Conservation (phyloP, 1,140 invertebrate species). For the Latrodectus geometricus region DNA sequence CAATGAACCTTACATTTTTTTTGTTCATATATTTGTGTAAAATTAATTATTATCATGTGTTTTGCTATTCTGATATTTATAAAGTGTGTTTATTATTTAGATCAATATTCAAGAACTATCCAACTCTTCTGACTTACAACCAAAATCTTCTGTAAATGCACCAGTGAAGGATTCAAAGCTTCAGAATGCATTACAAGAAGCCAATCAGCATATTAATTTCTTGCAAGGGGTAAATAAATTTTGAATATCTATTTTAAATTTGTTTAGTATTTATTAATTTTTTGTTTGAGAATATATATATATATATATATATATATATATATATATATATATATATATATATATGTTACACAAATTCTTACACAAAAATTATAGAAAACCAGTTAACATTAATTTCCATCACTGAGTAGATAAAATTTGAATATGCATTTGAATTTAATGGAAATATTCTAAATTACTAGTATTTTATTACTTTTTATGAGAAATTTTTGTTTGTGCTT, state of each 20-base stretch:
- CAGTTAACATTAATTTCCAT: no score
- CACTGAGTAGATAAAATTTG: no score
- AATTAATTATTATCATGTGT: neutral
- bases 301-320: neutral
- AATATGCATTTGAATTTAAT: no score
- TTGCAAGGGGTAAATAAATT: conserved; percentile 41
- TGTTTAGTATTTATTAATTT: neutral
- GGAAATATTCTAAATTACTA: no score
- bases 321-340: neutral
- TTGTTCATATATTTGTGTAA: no score
- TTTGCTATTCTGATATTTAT: neutral
- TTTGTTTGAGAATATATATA: neutral
- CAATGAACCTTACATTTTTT: no score
- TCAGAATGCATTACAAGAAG: conserved; percentile 30
- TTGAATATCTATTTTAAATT: neutral
- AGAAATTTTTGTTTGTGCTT: no score
- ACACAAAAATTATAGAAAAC: no score
- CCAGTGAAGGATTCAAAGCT: conserved; percentile 36
- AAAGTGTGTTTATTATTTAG: conserved; percentile 31
- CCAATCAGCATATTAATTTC: conserved; percentile 31
- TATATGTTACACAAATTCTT: no score
- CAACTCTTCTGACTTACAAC: conserved; percentile 39
- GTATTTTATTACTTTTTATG: no score
- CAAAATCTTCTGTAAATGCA: conserved; percentile 47
- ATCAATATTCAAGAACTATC: conserved; percentile 30